Percentiles rank a stretch among this genome's conserved stretches.
Evolutionary conservation across 2,888 invertebrate genomes (phyloP).

Genomic region (Phania funesta): DNA sequence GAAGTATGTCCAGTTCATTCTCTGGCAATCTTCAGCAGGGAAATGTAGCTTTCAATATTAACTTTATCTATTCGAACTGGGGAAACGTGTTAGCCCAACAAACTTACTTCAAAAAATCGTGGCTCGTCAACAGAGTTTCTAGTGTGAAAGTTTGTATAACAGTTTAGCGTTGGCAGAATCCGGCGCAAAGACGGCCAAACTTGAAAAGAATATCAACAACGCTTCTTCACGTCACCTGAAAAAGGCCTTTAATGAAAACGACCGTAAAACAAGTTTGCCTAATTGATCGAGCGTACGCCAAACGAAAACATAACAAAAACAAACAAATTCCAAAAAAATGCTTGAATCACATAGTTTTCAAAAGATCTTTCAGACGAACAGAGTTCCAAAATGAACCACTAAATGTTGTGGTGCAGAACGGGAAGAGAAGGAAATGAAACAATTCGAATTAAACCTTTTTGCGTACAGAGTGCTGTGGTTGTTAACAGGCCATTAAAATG

Average conservation of each 20-base stretch:
- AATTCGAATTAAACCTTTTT: conserved; percentile 58
- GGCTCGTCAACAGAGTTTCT: background rate
- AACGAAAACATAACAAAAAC: conserved; percentile 70
- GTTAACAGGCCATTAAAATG: conserved; percentile 69
- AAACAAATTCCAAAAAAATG: conserved; percentile 69
- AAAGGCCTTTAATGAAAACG: conserved; percentile 75
- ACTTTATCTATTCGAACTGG: too few relatives aligned
- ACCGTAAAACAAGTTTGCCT: conserved; percentile 80
- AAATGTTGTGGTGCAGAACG: background rate
- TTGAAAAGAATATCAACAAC: conserved; percentile 66
- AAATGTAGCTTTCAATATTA: too few relatives aligned
- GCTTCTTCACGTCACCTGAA: conserved; percentile 66
- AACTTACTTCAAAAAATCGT: background rate
- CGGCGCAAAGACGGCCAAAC: conserved; percentile 59
- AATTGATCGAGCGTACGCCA: conserved; percentile 80
- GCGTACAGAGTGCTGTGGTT: conserved; percentile 57
- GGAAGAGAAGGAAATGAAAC: background rate
- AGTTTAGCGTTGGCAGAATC: conserved; percentile 20
- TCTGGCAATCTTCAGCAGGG: too few relatives aligned
- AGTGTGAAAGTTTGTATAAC: conserved; percentile 2
- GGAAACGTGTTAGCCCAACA: too few relatives aligned
- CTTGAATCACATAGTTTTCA: conserved; percentile 15
- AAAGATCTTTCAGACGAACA: conserved; percentile 42
- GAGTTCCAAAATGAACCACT: conserved; percentile 34
- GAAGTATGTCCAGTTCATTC: too few relatives aligned